Evolutionary conservation across 2,113 vertebrate genomes (phyloP).

Genomic region (Clarias gariepinus): DNA sequence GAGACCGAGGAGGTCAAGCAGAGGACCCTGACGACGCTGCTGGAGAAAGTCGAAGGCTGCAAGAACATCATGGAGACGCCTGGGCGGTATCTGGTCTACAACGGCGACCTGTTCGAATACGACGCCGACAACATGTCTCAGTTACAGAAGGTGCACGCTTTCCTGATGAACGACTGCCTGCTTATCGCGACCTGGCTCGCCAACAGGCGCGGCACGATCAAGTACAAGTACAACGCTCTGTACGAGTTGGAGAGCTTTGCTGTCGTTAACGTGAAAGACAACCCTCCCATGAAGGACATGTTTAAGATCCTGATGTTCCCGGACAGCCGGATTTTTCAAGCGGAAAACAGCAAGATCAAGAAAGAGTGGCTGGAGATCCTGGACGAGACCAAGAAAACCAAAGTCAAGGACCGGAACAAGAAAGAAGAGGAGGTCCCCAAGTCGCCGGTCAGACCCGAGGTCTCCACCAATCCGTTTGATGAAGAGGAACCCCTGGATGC

Average conservation of each 20-base stretch:
- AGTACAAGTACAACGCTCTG: conserved; percentile 89
- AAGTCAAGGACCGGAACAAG: conserved; percentile 80
- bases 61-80: conserved; percentile 93
- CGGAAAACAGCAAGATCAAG: conserved; percentile 97
- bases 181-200: conserved; percentile 90
- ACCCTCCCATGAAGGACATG: conserved; percentile 99
- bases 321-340: conserved; percentile 95
- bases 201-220: conserved; percentile 81
- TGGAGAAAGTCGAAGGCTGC: conserved; percentile 96
- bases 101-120: conserved; percentile 92
- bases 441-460: conserved; percentile 66
- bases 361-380: conserved; percentile 98
- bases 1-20: conserved; percentile 90
- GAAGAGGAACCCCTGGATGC: conserved; percentile 63
- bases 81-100: conserved; percentile 92
- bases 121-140: conserved; percentile 94
- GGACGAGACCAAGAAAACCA: conserved; percentile 91
- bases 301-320: conserved; percentile 99
- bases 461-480: conserved; percentile 85
- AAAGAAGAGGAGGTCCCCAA: conserved; percentile 81
- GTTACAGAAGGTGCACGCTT: conserved; percentile 93
- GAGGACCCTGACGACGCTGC: conserved; percentile 89
- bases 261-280: conserved; percentile 96
- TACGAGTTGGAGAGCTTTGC: conserved; percentile 92
- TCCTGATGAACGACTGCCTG: conserved; percentile 97